Conservation (phyloP, 1,140 invertebrate genomes). For the Panagrolaimus sp. region DNA sequence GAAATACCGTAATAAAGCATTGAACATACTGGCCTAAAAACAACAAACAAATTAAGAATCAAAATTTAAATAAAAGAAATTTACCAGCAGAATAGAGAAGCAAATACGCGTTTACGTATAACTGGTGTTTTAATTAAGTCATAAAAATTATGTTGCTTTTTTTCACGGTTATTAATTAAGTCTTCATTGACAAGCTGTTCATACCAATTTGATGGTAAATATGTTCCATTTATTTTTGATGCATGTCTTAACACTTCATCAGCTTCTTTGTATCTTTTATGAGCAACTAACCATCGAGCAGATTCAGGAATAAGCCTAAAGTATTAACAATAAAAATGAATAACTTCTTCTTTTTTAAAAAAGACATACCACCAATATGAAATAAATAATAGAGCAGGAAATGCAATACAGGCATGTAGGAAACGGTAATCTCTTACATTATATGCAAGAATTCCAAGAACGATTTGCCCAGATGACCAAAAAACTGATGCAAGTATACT, state of each 20-base stretch:
- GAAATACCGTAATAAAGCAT: conserved; percentile 59
- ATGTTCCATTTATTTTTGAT: conserved; percentile 50
- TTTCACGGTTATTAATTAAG: neutral
- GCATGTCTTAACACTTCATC: conserved; percentile 53
- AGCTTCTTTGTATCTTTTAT: conserved; percentile 52
- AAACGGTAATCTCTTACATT: conserved; percentile 59
- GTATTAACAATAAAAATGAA: neutral
- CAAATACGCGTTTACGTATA: conserved; percentile 26
- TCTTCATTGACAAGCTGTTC: conserved; percentile 37
- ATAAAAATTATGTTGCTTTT: conserved; percentile 33
- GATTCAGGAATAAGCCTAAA: conserved; percentile 59
- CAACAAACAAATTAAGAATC: neutral
- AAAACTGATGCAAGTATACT: conserved; percentile 60
- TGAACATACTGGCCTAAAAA: conserved; percentile 53
- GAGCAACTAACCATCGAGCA: conserved; percentile 58
- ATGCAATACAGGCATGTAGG: conserved; percentile 59
- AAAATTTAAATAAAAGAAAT: neutral
- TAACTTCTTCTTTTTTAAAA: conserved; percentile 20
- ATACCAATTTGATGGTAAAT: conserved; percentile 53
- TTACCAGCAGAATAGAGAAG: conserved; percentile 8
- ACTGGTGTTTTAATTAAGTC: conserved; percentile 52
- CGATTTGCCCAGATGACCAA: conserved; percentile 59
- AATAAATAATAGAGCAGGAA: conserved; percentile 51
- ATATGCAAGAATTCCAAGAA: conserved; percentile 59
- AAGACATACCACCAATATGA: conserved; percentile 54